Evolutionary conservation across 1,140 invertebrate genomes (phyloP).

Genomic region (Paraescarpia echinospica): DNA sequence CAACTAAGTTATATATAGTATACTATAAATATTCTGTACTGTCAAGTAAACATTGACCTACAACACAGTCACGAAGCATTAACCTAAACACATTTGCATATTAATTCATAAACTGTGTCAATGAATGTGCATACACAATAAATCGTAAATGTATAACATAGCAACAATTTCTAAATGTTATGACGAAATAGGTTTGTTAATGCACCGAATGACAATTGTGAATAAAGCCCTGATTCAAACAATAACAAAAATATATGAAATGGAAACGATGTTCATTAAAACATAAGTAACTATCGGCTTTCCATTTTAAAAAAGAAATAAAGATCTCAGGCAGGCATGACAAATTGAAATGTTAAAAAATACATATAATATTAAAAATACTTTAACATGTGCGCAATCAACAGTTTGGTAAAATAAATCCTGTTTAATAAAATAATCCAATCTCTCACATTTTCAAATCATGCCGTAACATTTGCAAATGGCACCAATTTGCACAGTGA

Average conservation of each 20-base stretch:
- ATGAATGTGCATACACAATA: background rate
- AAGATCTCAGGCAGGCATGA: no score
- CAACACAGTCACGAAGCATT: background rate
- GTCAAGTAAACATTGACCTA: background rate
- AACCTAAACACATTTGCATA: background rate
- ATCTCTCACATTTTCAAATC: background rate
- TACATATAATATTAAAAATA: no score
- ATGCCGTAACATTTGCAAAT: background rate
- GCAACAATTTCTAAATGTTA: background rate
- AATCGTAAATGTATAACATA: background rate
- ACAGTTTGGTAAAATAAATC: no score
- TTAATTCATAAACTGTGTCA: background rate
- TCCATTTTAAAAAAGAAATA: background rate
- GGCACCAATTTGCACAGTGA: background rate
- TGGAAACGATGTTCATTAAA: background rate
- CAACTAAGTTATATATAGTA: no score
- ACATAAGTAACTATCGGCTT: background rate
- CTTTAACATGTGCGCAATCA: no score
- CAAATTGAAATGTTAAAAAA: no score
- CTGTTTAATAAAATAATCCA: background rate
- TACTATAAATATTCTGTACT: background rate
- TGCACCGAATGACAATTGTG: background rate
- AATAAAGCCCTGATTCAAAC: background rate
- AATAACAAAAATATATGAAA: background rate
- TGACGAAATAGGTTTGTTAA: background rate